Evolutionary conservation across 1,140 invertebrate genomes (phyloP), one percentile per base, ranked within the genome.

Genomic region (Gonatopus flavifemur): DNA sequence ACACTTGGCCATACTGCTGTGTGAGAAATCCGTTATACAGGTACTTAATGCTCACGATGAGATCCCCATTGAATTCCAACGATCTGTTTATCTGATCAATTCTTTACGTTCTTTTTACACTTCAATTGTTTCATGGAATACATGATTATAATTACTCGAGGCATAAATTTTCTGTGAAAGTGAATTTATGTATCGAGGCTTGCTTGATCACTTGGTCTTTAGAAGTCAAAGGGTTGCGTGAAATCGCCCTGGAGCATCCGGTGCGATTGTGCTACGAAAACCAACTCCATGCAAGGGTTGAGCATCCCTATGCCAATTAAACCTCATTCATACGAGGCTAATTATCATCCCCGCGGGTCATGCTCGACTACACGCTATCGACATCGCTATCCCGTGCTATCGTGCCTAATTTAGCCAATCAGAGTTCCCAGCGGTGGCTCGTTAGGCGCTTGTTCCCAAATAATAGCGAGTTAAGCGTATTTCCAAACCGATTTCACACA

Each of bases 281-380:
- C n/a, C n/a, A n/a, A n/a, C n/a, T n/a, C n/a, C n/a, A n/a, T n/a
- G n/a, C n/a, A n/a, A 61, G 66, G 60, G 61, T 58, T 50, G 52
- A 54, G n/a, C n/a, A 52, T 45, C 46, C 42, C 32, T 28, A 36
- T 47, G 61, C 64, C 70, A 76, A 74, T 76, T 74, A 74, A 70
- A 66, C 44, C 63, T 67, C 69, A 74, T 76, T 76, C 73, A 75
- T 68, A 65, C 46, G 36, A 44, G 57, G 58, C 63, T 72, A 72
- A 75, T 75, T 72, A 75, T 72, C 64, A 66, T 68, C 62, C 58
- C 62, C 57, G 59, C 54, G 36, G 59, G 60, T 58, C 46, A 54
- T 52, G 46, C 54, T 35, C 47, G 50, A 40, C 28, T 62, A 59
- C 45, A 25, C 55, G 37, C 8, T 22, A n/a, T n/a, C n/a, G n/a